Percentiles rank a stretch among this genome's conserved stretches.
phyloP scores from a whole-genome alignment of 2,888 invertebrate genomes.

The Ectropis crepuscularia region DNA sequence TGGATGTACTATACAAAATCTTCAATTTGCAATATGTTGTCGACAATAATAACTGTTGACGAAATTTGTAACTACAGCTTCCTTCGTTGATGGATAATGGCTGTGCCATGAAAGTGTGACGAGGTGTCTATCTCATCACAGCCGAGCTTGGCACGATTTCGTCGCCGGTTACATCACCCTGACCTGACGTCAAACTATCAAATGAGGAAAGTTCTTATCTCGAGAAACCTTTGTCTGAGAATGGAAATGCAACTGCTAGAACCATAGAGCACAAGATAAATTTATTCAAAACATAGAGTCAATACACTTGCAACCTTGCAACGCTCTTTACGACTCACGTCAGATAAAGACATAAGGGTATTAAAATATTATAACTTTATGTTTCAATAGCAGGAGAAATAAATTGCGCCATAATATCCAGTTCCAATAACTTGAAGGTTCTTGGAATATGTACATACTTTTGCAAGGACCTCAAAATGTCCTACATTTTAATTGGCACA shows the following conservation, averaged over 20 bases:
- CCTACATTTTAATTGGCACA: slow-evolving; percentile 6
- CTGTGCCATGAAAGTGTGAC: slow-evolving; percentile 44
- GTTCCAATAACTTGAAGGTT: slow-evolving; percentile 9
- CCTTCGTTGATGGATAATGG: slow-evolving; percentile 29
- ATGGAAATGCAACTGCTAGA: slow-evolving; percentile 62
- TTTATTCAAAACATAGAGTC: slow-evolving; percentile 79
- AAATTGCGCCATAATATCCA: slow-evolving; percentile 24
- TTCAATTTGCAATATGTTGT: background rate
- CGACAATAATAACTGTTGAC: background rate
- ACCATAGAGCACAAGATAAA: slow-evolving; percentile 75
- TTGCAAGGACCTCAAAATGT: slow-evolving; percentile 10
- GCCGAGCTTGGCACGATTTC: slow-evolving; percentile 69
- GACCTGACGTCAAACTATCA: slow-evolving; percentile 75
- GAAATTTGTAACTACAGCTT: background rate
- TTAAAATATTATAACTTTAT: slow-evolving; percentile 73
- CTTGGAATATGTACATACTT: slow-evolving; percentile 5
- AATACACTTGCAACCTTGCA: slow-evolving; percentile 83
- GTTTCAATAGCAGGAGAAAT: slow-evolving; percentile 30
- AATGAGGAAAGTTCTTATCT: slow-evolving; percentile 63
- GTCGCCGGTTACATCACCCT: slow-evolving; percentile 73
- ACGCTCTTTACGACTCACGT: slow-evolving; percentile 78
- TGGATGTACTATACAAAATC: background rate
- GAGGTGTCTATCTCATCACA: slow-evolving; percentile 55
- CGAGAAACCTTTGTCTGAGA: slow-evolving; percentile 51
- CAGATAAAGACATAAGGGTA: slow-evolving; percentile 81